phyloP scores from a whole-genome alignment of 2,113 vertebrate species.

The Gavialis gangeticus region DNA sequence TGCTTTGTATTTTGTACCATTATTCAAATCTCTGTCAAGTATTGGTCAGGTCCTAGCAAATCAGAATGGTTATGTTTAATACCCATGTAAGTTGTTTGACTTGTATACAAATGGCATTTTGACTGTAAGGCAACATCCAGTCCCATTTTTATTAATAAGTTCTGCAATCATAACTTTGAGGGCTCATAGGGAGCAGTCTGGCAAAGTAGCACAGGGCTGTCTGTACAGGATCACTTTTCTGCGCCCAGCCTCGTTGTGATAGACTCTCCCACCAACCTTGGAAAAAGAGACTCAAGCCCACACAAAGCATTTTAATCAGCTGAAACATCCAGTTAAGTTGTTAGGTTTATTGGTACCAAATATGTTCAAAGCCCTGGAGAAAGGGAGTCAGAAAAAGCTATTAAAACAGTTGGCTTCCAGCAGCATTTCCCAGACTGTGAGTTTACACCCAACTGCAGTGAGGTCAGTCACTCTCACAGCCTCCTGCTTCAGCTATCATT shows the following conservation, averaged over 20 bases:
- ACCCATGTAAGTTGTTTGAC: too few species aligned
- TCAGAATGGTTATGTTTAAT: not conserved
- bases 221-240: not conserved
- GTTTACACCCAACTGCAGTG: too few species aligned
- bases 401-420: constrained; percentile 40
- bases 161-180: not conserved
- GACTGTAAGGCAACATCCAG: not conserved
- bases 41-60: not conserved
- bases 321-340: constrained; percentile 39
- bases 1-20: not conserved
- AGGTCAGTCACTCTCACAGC: too few species aligned
- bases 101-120: too few species aligned
- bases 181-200: not conserved
- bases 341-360: constrained; percentile 41
- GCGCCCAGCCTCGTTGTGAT: not conserved
- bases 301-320: constrained; percentile 45
- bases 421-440: too few species aligned
- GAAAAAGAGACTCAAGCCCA: not conserved
- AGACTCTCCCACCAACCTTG: not conserved
- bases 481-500: too few species aligned
- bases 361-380: constrained; percentile 16
- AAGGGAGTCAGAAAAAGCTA: constrained; percentile 2
- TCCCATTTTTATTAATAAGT: not conserved
- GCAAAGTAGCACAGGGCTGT: not conserved
- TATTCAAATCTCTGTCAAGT: not conserved